Evolutionary conservation across 2,888 invertebrate species (phyloP).

Genomic region (Criorhina ranunculi): DNA sequence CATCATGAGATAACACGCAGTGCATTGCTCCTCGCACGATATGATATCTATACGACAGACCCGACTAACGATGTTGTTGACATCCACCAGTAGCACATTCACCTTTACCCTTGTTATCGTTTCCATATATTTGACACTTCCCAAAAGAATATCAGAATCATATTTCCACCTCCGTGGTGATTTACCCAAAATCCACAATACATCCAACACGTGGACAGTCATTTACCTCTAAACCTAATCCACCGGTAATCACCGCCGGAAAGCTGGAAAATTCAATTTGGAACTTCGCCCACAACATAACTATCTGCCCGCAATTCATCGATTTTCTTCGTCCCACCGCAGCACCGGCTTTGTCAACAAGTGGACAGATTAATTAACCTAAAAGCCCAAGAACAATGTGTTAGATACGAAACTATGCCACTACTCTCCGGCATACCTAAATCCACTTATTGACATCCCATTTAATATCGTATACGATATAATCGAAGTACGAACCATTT

Average conservation of each 20-base stretch:
- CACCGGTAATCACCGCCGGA: background rate
- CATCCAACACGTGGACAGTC: background rate
- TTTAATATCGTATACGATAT: slow-evolving; percentile 1
- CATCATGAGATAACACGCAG: background rate
- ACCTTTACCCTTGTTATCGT: background rate
- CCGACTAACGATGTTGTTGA: background rate
- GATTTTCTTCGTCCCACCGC: background rate
- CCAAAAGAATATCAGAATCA: background rate
- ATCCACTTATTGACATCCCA: slow-evolving; percentile 13
- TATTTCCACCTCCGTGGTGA: background rate
- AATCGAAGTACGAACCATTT: background rate
- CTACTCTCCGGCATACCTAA: background rate
- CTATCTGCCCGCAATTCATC: background rate
- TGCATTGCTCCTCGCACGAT: background rate
- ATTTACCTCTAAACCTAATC: background rate
- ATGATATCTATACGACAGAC: background rate
- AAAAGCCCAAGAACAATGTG: slow-evolving; percentile 32
- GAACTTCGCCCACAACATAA: background rate
- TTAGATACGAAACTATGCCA: slow-evolving; percentile 8
- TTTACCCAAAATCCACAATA: background rate
- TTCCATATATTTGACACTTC: background rate
- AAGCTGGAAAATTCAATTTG: slow-evolving; percentile 15
- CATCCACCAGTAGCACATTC: background rate
- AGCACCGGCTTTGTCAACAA: slow-evolving; percentile 36
- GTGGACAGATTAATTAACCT: slow-evolving; percentile 40